A percentile compares a stretch with the other conserved stretches of the same genome.
phyloP scores from a whole-genome alignment of 2,888 invertebrate species.

The Andricus curvator region DNA sequence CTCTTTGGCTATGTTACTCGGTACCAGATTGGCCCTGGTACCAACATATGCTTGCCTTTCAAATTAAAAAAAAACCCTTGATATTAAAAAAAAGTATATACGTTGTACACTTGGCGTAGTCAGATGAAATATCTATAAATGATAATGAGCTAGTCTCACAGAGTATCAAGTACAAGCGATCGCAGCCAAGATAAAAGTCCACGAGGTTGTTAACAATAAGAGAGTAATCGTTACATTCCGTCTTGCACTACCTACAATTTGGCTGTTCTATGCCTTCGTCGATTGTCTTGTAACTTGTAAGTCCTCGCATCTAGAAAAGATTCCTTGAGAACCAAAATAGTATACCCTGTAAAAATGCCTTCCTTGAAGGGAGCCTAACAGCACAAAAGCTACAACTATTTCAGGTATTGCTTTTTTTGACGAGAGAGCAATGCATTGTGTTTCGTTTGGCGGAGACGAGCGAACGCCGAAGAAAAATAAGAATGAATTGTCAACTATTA shows the following conservation, averaged over 20 bases:
- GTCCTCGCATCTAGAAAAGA: constrained; percentile 28
- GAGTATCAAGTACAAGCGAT: constrained; percentile 73
- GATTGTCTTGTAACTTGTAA: constrained; percentile 9
- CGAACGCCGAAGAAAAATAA: constrained; percentile 50
- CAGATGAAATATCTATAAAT: constrained; percentile 60
- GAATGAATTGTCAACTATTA: constrained; percentile 59
- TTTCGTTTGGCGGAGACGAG: constrained; percentile 49
- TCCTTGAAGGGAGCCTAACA: constrained; percentile 45
- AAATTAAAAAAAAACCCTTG: constrained; percentile 57
- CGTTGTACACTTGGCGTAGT: constrained; percentile 57
- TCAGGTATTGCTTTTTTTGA: constrained; percentile 45
- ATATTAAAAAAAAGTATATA: constrained; percentile 52
- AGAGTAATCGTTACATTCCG: constrained; percentile 51
- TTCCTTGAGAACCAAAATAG: constrained; percentile 34
- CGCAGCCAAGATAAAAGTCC: constrained; percentile 58
- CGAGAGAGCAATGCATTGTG: constrained; percentile 40
- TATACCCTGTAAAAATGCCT: constrained; percentile 19
- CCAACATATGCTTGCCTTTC: constrained; percentile 71
- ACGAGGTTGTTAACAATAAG: constrained; percentile 39
- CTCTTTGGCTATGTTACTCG: constrained; percentile 50
- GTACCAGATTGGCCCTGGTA: constrained; percentile 46
- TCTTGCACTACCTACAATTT: constrained; percentile 42
- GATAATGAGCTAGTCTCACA: constrained; percentile 70
- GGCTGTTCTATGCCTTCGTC: constrained; percentile 27
- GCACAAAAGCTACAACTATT: constrained; percentile 58